Conservation (phyloP, 2,113 vertebrate genomes). For the Leptosomus discolor region DNA sequence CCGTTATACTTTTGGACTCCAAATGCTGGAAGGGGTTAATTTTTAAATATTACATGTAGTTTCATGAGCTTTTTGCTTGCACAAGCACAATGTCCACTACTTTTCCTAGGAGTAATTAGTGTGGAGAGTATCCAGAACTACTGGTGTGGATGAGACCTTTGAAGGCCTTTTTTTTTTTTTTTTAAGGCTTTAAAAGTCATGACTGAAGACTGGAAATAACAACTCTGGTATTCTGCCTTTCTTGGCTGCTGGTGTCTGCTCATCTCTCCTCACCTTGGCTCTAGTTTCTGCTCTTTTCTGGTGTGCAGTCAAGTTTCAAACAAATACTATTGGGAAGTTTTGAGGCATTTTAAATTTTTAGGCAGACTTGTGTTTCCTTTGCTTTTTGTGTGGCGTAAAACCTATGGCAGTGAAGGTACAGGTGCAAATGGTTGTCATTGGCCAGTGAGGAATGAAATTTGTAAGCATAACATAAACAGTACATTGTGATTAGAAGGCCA, state of each 20-base stretch:
- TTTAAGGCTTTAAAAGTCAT: neutral
- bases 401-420: neutral
- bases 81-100: neutral
- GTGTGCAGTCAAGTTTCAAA: slow-evolving; percentile 7
- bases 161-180: neutral
- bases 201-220: slow-evolving; percentile 16
- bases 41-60: neutral
- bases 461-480: neutral
- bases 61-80: slow-evolving; percentile 31
- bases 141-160: slow-evolving; percentile 15
- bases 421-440: neutral
- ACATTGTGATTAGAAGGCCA: neutral
- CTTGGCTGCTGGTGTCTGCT: slow-evolving; percentile 42
- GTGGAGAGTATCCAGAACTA: neutral
- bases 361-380: neutral
- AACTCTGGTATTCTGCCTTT: neutral
- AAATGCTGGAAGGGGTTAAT: neutral
- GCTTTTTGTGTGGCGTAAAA: neutral
- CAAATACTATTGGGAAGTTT: neutral
- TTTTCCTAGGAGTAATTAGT: neutral
- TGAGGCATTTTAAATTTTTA: neutral
- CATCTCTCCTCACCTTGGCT: slow-evolving; percentile 33
- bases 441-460: neutral
- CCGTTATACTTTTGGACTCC: neutral
- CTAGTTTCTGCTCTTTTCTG: neutral